These are phyloP conservation scores for Gadopsis bispinosus DNA, from an alignment of 2,797 vertebrate species.

Conservation along the genomic window DNA sequence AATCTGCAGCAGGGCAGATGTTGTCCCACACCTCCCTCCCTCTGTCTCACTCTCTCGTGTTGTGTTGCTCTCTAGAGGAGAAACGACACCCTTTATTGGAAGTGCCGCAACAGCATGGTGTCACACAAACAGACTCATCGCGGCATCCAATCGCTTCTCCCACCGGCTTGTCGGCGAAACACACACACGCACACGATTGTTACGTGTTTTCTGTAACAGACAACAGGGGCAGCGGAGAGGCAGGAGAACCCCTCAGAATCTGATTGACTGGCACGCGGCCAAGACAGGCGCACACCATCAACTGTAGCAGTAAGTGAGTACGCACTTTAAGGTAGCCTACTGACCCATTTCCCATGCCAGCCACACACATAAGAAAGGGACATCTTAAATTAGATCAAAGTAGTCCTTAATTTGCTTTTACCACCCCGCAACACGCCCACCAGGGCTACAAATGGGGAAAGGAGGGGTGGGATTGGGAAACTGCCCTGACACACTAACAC, in stretches of 20 bases:
- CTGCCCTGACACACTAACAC: not conserved
- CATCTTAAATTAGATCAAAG: slow-evolving; percentile 39
- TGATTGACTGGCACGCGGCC: not conserved
- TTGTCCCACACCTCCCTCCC: slow-evolving; percentile 10
- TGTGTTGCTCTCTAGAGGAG: slow-evolving; percentile 16
- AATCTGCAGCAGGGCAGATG: slow-evolving; percentile 26
- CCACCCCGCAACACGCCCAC: not conserved
- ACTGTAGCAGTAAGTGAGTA: slow-evolving; percentile 39
- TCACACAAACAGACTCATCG: slow-evolving; percentile 32
- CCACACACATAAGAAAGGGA: not conserved
- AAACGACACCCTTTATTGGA: slow-evolving; percentile 62
- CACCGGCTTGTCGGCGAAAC: slow-evolving; percentile 27
- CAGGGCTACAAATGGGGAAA: not conserved
- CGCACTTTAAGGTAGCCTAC: slow-evolving; percentile 53
- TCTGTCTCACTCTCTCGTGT: not conserved
- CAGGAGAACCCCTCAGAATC: not conserved
- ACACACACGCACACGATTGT: not conserved
- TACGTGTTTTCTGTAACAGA: not conserved
- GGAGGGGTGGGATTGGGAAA: not conserved
- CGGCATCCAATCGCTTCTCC: slow-evolving; percentile 31
- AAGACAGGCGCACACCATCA: slow-evolving; percentile 16
- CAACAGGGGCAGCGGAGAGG: not conserved
- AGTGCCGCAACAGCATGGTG: slow-evolving; percentile 35
- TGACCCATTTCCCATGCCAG: slow-evolving; percentile 64
- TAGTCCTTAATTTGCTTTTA: not conserved